These are phyloP conservation scores for Vannuccia rotundouncinata DNA, from an alignment of 2,888 invertebrate species.

Conservation along the genomic window DNA sequence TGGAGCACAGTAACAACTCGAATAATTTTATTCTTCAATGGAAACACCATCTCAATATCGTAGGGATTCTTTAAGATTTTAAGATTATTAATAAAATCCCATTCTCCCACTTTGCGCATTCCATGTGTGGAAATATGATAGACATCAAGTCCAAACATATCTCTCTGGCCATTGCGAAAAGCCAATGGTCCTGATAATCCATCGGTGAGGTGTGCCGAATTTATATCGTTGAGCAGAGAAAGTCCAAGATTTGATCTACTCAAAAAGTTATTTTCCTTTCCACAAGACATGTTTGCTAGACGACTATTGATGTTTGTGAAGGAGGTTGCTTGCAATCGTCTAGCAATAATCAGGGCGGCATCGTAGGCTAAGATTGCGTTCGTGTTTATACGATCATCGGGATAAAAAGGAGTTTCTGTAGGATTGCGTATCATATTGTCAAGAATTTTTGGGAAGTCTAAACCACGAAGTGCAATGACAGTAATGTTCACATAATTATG, in stretches of 20 bases:
- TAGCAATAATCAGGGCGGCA: not conserved
- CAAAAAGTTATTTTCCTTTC: not conserved
- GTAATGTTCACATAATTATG: constrained; percentile 20
- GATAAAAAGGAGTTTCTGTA: not conserved
- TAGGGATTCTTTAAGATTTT: not conserved
- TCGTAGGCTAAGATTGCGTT: not conserved
- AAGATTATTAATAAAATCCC: not conserved
- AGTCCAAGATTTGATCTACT: not conserved
- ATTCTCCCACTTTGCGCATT: not conserved
- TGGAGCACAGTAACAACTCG: constrained; percentile 4
- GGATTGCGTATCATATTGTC: not conserved
- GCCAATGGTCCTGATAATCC: constrained; percentile 4
- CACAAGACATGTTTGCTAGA: not conserved
- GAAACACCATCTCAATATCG: constrained; percentile 6
- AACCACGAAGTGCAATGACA: not conserved
- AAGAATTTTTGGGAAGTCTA: not conserved
- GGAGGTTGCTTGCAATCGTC: not conserved
- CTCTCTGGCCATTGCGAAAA: not conserved
- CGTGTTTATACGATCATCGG: not conserved
- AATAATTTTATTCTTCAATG: constrained; percentile 5
- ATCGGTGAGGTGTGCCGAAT: not conserved
- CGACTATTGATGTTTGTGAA: not conserved
- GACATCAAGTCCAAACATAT: constrained; percentile 1
- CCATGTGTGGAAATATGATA: constrained; percentile 15
- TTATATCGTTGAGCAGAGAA: constrained; percentile 22